Percentiles rank a stretch among this genome's conserved stretches.
phyloP scores from a whole-genome alignment of 2,797 vertebrate species.

The Stomatorhinus walkeri region DNA sequence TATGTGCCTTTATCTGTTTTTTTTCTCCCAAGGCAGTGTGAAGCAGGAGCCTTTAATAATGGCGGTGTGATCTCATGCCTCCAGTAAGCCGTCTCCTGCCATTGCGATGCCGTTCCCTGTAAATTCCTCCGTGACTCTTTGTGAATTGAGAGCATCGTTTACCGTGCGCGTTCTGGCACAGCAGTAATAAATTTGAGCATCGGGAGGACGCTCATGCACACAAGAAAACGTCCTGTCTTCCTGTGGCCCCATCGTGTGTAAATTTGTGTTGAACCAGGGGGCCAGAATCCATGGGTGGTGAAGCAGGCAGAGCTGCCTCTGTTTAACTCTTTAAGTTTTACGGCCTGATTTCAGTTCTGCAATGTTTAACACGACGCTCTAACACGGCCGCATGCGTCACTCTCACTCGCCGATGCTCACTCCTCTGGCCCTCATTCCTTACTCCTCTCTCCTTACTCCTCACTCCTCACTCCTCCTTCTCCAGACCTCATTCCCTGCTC shows the following conservation, averaged over 20 bases:
- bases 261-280: background rate
- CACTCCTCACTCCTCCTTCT: background rate
- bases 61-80: constrained; percentile 50
- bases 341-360: background rate
- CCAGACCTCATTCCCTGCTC: background rate
- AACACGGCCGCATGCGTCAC: background rate
- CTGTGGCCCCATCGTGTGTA: background rate
- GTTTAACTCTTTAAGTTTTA: background rate
- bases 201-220: constrained; percentile 12
- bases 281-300: background rate
- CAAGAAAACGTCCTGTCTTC: background rate
- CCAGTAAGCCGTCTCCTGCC: constrained; percentile 44
- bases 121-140: constrained; percentile 58
- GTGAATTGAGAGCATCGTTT: constrained; percentile 58
- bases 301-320: background rate
- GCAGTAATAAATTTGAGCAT: constrained; percentile 44
- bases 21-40: constrained; percentile 58
- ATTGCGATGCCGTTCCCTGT: constrained; percentile 48
- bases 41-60: constrained; percentile 57
- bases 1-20: constrained; percentile 18
- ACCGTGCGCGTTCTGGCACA: constrained; percentile 34
- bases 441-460: background rate
- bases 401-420: background rate
- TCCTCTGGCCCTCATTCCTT: background rate
- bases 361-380: background rate